These are phyloP conservation scores for Varanus komodoensis DNA, from an alignment of 2,113 vertebrate species.

Conservation along the genomic window DNA sequence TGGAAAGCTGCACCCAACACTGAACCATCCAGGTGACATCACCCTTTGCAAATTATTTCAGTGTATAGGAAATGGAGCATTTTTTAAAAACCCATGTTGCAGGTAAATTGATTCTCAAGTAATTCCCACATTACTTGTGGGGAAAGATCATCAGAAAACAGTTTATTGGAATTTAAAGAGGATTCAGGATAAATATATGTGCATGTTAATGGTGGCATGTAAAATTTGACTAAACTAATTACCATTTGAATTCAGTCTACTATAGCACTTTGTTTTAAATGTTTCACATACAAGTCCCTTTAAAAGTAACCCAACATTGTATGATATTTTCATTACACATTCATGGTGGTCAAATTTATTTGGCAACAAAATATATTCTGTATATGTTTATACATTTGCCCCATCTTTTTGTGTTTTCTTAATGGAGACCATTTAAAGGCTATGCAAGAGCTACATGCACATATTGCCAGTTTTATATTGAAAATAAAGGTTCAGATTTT, in stretches of 20 bases:
- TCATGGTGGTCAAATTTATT: neutral
- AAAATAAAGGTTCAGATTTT: neutral
- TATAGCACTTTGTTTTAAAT: neutral
- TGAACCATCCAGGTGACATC: neutral
- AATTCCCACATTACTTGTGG: fast-evolving
- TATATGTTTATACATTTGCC: neutral
- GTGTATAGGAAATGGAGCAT: neutral
- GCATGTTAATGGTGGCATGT: neutral
- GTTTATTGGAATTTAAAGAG: constrained; percentile 11
- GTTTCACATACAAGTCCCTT: neutral
- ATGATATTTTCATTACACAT: neutral
- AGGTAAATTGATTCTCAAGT: neutral
- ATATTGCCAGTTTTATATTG: neutral
- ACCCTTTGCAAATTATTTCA: neutral
- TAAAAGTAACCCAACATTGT: neutral
- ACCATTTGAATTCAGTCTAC: neutral
- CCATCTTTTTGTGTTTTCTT: neutral
- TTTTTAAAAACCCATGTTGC: neutral
- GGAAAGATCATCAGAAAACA: neutral
- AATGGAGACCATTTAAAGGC: neutral
- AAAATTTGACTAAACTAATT: constrained; percentile 1
- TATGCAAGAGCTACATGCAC: neutral
- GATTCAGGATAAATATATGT: neutral
- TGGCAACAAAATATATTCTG: neutral
- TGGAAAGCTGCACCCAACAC: neutral